Evolutionary conservation across 2,797 vertebrate species (phyloP), one percentile per base, ranked within the genome.

Genomic region (Thaleichthys pacificus): DNA sequence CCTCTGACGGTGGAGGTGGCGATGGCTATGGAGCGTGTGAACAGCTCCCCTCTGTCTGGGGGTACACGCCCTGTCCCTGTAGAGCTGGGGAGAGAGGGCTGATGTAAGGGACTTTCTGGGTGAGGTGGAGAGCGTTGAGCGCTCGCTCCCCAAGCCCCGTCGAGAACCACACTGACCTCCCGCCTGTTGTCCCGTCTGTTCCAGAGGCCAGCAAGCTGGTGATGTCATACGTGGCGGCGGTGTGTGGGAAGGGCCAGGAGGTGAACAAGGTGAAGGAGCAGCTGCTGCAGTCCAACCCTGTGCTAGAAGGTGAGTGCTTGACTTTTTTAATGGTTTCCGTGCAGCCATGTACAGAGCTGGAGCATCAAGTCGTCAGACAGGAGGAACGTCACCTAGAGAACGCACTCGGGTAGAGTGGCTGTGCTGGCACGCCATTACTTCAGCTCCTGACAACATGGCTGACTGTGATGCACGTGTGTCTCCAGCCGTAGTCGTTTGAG

Each of bases 201-300:
- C 26, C 93, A 99, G 98, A 99, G 93, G 98, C 98, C 62, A 99
- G 98, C 91, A 99, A 99, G 89, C 94, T 99, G 90, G 97, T 99
- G 79, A 99, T 99, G 98, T 99, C 98, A 61, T 99, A 99, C 2
- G 96, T 99, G 80, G 98, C 98, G 38, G 98, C 98, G 12, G 98
- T 99, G 83, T 99, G 98, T 89, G 98, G 98, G 84, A 99, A 97
- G 92, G 98, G 97, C 82, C 95, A 96, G 65, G 98, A 99, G 91
- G 98, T 99, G 75, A 99, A 99, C 81, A 97, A 98, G 93, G 98
- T 99, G 58, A 99, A 99, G 89, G 98, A 99, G 84, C 98, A 99
- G 85, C 96, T 99, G 87, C 86, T 99, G 79, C 98, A 99, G 91
- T 99, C 98, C 71, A 99, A 99, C 87, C 98, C 98, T 0, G 98